phyloP scores from a whole-genome alignment of 2,797 vertebrate genomes.

The Spinibarbus caldwelli region DNA sequence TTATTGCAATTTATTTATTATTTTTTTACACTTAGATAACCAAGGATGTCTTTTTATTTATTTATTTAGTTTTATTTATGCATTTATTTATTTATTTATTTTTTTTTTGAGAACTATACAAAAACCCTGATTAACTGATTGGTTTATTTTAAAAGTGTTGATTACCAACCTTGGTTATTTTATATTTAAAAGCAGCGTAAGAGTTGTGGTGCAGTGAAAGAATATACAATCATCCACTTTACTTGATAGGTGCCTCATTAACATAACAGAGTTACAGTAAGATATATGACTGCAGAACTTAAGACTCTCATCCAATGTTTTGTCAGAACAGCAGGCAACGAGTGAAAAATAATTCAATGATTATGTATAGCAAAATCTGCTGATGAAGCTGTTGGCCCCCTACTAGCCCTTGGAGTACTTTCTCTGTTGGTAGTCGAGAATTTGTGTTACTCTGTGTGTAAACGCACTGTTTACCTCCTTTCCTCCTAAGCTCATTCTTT shows the following conservation, averaged over 20 bases:
- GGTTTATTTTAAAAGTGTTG: background rate
- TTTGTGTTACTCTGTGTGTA: constrained; percentile 16
- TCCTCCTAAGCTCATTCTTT: constrained; percentile 56
- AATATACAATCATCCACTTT: background rate
- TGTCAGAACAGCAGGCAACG: constrained; percentile 39
- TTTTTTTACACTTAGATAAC: too few relatives aligned
- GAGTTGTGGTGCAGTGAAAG: background rate
- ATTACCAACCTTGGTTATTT: background rate
- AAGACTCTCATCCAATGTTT: constrained; percentile 20
- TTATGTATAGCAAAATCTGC: constrained; percentile 36
- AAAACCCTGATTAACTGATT: background rate
- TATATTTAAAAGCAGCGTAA: background rate
- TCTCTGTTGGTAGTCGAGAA: constrained; percentile 17
- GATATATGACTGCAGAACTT: constrained; percentile 4
- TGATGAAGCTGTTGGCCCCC: constrained; percentile 23
- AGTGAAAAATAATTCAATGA: constrained; percentile 37
- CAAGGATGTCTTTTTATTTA: too few relatives aligned
- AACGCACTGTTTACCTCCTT: constrained; percentile 52
- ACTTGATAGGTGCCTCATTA: background rate
- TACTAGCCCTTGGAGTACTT: background rate
- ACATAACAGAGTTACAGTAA: background rate
- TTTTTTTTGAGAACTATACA: background rate
- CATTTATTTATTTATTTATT: too few relatives aligned
- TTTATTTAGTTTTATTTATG: too few relatives aligned
- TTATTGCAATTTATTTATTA: background rate